Conservation (phyloP, 2,113 vertebrate species). For the Marmota flaviventris region DNA sequence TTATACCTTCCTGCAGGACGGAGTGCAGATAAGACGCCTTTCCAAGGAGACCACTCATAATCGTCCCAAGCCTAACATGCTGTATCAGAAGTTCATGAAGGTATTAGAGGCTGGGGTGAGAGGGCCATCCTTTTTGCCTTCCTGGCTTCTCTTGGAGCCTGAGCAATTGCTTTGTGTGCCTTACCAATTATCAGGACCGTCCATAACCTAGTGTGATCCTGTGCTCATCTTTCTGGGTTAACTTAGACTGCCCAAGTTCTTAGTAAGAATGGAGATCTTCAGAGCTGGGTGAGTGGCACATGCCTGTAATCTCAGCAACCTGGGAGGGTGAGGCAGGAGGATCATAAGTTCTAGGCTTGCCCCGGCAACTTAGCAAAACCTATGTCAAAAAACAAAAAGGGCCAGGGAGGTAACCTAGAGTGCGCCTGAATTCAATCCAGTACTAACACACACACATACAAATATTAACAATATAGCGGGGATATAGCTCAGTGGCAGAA, state of each 20-base stretch:
- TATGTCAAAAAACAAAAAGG: too few relatives aligned
- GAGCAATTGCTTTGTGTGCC: background rate
- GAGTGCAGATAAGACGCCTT: slow-evolving; percentile 89
- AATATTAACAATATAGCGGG: too few relatives aligned
- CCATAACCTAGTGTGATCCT: background rate
- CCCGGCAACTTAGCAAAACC: too few relatives aligned
- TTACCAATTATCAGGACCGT: background rate
- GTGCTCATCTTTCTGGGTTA: background rate
- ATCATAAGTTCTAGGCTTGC: too few relatives aligned
- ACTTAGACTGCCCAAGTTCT: background rate
- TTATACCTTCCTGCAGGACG: slow-evolving; percentile 86
- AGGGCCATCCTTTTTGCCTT: background rate
- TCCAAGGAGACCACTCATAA: slow-evolving; percentile 87
- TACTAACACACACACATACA: too few relatives aligned
- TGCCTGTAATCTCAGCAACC: too few relatives aligned
- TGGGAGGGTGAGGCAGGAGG: too few relatives aligned
- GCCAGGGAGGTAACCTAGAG: too few relatives aligned
- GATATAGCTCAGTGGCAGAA: too few relatives aligned
- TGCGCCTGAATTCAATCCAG: too few relatives aligned
- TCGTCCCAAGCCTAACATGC: slow-evolving; percentile 86
- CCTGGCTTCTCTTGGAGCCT: background rate
- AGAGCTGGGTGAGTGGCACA: too few relatives aligned
- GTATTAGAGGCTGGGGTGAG: slow-evolving; percentile 72
- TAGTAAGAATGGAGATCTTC: background rate
- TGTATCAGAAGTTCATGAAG: slow-evolving; percentile 96